phyloP scores from a whole-genome alignment of 2,113 vertebrate genomes.

The Syngnathoides biaculeatus region DNA sequence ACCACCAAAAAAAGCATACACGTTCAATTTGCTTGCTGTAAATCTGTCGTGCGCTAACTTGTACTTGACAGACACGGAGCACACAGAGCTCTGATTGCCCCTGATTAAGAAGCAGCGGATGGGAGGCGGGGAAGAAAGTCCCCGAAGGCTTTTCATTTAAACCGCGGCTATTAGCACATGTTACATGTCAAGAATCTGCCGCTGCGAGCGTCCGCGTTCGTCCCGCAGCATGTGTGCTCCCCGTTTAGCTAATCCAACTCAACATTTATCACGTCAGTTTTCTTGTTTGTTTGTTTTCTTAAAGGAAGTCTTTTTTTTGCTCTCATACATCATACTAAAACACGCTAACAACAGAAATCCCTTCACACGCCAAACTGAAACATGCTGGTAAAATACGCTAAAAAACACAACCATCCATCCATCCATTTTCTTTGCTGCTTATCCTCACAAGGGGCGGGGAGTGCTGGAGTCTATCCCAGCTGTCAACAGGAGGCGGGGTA shows the following conservation, averaged over 20 bases:
- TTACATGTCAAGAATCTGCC: constrained; percentile 71
- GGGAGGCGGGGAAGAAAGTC: constrained; percentile 31
- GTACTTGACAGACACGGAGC: constrained; percentile 14
- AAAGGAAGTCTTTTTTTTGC: neutral
- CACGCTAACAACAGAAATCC: too few species aligned
- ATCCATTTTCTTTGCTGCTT: too few species aligned
- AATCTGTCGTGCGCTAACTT: neutral
- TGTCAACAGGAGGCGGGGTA: too few species aligned
- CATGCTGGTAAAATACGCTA: too few species aligned
- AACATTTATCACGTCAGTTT: neutral
- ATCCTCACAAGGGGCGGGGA: too few species aligned
- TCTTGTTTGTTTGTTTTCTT: neutral
- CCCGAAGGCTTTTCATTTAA: constrained; percentile 70
- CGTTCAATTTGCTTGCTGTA: constrained; percentile 9
- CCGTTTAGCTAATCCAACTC: neutral
- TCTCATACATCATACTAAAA: too few species aligned
- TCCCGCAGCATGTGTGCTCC: constrained; percentile 23
- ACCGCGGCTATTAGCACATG: constrained; percentile 69
- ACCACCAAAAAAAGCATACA: constrained; percentile 13
- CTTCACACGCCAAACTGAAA: too few species aligned
- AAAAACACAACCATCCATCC: too few species aligned
- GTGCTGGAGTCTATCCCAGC: too few species aligned
- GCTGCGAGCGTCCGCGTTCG: constrained; percentile 49
- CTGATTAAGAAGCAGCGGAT: constrained; percentile 40
- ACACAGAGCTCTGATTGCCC: constrained; percentile 31